Base-by-base conservation (phyloP, 2,113 vertebrate species). In the Microtus oregoni region DNA sequence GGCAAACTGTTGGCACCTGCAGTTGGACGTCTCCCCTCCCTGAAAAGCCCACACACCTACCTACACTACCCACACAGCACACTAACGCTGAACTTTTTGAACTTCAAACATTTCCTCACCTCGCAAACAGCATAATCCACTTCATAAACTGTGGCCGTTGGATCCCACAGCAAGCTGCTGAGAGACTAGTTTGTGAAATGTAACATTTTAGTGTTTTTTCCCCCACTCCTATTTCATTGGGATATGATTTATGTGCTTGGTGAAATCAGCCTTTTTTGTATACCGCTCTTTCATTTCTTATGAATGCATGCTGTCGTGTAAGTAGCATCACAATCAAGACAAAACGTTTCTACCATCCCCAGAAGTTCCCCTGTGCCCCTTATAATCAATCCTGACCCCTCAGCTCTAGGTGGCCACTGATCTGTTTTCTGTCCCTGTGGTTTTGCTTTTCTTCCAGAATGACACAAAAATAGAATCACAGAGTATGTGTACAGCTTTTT, bases 121-220 rank as follows among this genome's bases (percentile, higher is more conserved):
- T n/a, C 28, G 41, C 76, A 89, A 73, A 73, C 7, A 86, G 50
- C 13, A 32, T 35, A 24, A 2, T 1, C 63, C 17, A 47, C 20
- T 73, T 61, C 12, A 14, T 9, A 4, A 89, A 32, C 6, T 7
- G 2, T 75, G 86, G 70, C 19, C 13, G 7, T 44, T 19, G 5
- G 70, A 9, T 79, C 58, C 22, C 44, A 10, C 38, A 6, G 28
- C 24, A 15, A 67, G 11, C 67, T 24, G 26, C 73, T 20, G 41
- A 26, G 30, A 24, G 24, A 35, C 32, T 10, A n/a, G 70, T 61
- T 87, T 82, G 52, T 72, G 83, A 83, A 83, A 83, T 38, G 79
- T 86, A 85, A 89, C 38, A 87, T 63, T 94, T 94, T 55, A 89
- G 89, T 3, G 26, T 83, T 85, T 9, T 52, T 55, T n/a, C 58